These are phyloP conservation scores for Helicoverpa armigera DNA, from an alignment of 1,140 invertebrate genomes.

Conservation along the genomic window DNA sequence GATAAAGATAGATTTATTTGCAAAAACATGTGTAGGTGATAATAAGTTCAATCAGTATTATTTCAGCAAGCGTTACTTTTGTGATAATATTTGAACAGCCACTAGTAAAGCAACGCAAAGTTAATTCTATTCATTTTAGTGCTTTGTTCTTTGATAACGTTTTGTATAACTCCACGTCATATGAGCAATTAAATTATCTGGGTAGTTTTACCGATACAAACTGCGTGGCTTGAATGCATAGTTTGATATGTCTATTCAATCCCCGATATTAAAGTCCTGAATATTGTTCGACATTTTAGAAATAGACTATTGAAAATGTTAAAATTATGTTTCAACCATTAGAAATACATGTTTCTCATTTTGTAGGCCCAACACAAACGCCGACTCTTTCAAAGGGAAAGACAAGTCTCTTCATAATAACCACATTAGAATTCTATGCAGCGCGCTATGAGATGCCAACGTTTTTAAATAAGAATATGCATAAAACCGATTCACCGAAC, in stretches of 20 bases:
- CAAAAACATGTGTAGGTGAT: too few species aligned
- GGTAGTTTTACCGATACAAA: neutral
- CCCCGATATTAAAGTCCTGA: too few species aligned
- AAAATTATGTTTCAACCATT: neutral
- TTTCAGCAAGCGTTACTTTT: neutral
- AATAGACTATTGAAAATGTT: too few species aligned
- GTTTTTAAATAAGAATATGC: neutral
- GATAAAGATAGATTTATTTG: too few species aligned
- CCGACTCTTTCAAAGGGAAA: slow-evolving; percentile 25
- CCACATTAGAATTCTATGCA: slow-evolving; percentile 4
- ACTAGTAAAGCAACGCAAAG: slow-evolving; percentile 12
- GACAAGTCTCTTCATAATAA: slow-evolving; percentile 7
- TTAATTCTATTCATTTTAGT: slow-evolving; percentile 33
- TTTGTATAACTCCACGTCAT: slow-evolving; percentile 1
- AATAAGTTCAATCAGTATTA: slow-evolving; percentile 35
- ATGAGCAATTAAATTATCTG: neutral
- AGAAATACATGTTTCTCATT: neutral
- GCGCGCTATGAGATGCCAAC: neutral
- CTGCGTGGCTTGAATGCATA: neutral
- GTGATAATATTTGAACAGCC: slow-evolving; percentile 33
- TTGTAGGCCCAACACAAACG: neutral
- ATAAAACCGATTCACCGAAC: neutral
- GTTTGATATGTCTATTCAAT: neutral
- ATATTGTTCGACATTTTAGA: too few species aligned
- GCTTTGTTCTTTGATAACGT: slow-evolving; percentile 44